Percentiles rank a stretch among this genome's conserved stretches.
Conservation (phyloP, 1,140 invertebrate species). For the Drosophila kepulauana region DNA sequence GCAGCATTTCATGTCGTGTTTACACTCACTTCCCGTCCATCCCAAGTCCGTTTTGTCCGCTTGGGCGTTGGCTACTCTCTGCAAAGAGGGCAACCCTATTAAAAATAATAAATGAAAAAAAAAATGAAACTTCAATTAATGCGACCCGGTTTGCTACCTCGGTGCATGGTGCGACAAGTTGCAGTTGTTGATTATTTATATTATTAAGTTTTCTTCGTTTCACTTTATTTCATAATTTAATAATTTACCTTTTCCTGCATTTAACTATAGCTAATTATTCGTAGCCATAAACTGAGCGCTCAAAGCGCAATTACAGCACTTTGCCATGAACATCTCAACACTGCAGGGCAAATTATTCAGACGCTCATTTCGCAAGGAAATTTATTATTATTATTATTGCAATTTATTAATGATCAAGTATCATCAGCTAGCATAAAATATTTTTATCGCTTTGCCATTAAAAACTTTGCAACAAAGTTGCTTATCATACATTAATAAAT, state of each 20-base stretch:
- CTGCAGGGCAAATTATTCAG: neutral
- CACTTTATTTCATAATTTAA: conserved; percentile 55
- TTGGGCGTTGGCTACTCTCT: neutral
- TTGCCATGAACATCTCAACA: neutral
- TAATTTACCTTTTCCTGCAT: conserved; percentile 58
- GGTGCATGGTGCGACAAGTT: conserved; percentile 63
- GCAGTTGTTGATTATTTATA: conserved; percentile 70
- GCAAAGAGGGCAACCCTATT: conserved; percentile 64
- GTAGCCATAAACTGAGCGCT: conserved; percentile 17
- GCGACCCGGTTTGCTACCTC: conserved; percentile 34
- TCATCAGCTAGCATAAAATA: neutral
- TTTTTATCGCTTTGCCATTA: neutral
- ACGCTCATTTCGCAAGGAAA: neutral
- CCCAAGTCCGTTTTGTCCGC: conserved; percentile 9
- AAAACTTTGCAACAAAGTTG: neutral
- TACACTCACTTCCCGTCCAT: conserved; percentile 73
- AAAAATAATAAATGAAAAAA: conserved; percentile 37
- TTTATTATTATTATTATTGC: conserved; percentile 1
- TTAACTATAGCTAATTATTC: conserved; percentile 32
- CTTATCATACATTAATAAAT: no score
- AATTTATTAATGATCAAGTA: neutral
- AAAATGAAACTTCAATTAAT: conserved; percentile 61
- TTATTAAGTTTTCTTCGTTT: conserved; percentile 69
- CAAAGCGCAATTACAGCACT: conserved; percentile 4
- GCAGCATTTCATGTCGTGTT: conserved; percentile 78